Evolutionary conservation across 2,113 vertebrate genomes (phyloP), one percentile per base, ranked within the genome.

Genomic region (Zeus faber): DNA sequence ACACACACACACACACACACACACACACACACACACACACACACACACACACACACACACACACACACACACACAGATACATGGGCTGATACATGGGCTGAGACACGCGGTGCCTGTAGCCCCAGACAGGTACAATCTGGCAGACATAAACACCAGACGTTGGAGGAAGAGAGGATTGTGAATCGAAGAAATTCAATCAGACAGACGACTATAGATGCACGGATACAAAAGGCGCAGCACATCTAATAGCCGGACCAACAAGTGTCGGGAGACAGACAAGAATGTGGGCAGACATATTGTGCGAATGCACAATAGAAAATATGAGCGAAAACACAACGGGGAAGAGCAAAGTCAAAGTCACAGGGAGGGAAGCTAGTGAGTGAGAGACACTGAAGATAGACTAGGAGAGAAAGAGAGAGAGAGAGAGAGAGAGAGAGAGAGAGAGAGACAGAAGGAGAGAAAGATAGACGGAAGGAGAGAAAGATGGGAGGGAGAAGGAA

Each of bases 301-400:
- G 58, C 44, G 70, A 73, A 76, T 78, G 62, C 62, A 65, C 62
- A 69, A 60, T 44, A 62, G 67, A 25, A 50, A 60, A 14, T 10
- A 29, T 48, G 44, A 54, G 55, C 67, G 69, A 67, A 80, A 73
- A 75, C 73, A 57, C 62, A 76, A 72, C 24, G 47, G 39, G 51
- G 56, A 65, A 7, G 63, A 82, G 65, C 70, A 82, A 74, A 83
- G 80, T 79, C 70, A 80, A 73, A 70, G 65, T 51, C 54, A 68
- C 67, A 72, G 52, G 45, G 50, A 57, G 56, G 53, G 47, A 11
- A 9, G 5, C 3, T 8, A 29, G 26, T 5, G 26, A 2, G n/a
- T 25, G n/a, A 14, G 22, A 25, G 46, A 11, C 14, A n/a, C 6
- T n/a, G 2, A n/a, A 14, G 14, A 50, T 16, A 35, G 4, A 35